Evolutionary conservation across 2,888 invertebrate genomes (phyloP), one percentile per base, ranked within the genome.

Genomic region (Lasioglossum figueresi): DNA sequence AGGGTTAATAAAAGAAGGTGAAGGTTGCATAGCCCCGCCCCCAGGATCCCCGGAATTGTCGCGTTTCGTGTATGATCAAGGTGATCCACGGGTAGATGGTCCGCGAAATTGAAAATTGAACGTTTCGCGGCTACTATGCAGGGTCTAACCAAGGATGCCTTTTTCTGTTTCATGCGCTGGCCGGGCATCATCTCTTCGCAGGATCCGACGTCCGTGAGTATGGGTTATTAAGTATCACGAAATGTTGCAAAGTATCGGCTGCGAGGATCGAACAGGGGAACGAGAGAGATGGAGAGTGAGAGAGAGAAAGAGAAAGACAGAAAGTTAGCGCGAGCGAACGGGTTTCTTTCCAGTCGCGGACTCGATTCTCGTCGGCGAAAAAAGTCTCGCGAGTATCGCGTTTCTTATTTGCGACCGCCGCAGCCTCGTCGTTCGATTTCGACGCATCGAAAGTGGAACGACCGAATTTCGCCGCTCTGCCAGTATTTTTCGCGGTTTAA

Each of bases 181-280:
- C 68, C 79, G 71, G 82, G 43, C 82, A 40, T 68, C 83, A 87
- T 75, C 82, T 74, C 81, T 76, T 76, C 84, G 73, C 89, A 95
- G 95, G 95, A 95, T 92, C 95, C 95, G 81, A 94, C 94, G 88
- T 95, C 95, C 92, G 95, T 95, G 91, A 95, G 95, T 95, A 92
- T 88, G 81, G 85, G 87, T 89, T 79, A 88, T 89, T 89, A 88
- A 75, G 85, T 79, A 83, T 78, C 88, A 73, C 80, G 85, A 86
- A 85, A 85, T 76, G 86, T 85, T 88, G 71, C 88, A 80, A 88
- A 88, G 86, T 90, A 87, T 78, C 73, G 74, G 79, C 81, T 63
- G 77, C 48, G 48, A 40, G 68, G 31, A 31, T 27, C 77, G 52
- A n/a, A 1, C n/a, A n/a, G 52, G 3, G 10, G 52, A 52, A 8